Conservation (phyloP, 2,888 invertebrate genomes). For the Aromia moschata region DNA sequence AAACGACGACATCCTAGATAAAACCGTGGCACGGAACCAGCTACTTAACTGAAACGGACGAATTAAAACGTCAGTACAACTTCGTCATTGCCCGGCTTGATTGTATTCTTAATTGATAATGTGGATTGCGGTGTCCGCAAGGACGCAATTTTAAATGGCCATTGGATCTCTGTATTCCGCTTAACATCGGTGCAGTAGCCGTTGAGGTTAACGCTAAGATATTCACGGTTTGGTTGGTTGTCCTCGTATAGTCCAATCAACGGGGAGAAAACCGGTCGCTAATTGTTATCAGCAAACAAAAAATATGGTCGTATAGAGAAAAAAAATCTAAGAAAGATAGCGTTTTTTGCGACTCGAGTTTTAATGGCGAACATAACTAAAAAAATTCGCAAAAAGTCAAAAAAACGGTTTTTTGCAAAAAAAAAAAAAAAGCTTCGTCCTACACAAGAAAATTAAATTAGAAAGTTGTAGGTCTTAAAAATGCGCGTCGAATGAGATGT, state of each 20-base stretch:
- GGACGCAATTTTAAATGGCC: constrained; percentile 2
- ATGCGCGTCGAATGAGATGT: no score
- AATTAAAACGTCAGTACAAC: constrained; percentile 9
- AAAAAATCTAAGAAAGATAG: no score
- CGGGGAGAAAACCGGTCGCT: no score
- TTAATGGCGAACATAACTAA: no score
- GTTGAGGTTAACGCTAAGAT: background rate
- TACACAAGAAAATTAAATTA: no score
- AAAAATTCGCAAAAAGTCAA: no score
- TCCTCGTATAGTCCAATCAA: background rate
- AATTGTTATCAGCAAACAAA: no score
- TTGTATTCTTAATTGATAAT: constrained; percentile 18
- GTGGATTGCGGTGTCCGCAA: constrained; percentile 7
- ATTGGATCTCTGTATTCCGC: background rate
- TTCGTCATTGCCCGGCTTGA: constrained; percentile 7
- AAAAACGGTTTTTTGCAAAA: no score
- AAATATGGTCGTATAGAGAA: no score
- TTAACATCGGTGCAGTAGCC: background rate
- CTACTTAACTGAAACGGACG: constrained; percentile 12
- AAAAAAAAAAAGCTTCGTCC: no score
- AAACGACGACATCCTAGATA: constrained; percentile 6
- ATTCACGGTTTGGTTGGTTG: background rate
- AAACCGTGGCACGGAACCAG: constrained; percentile 7
- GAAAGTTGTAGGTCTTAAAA: no score
- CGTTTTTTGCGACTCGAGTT: no score